A percentile compares a stretch with the other conserved stretches of the same genome.
Evolutionary conservation across 2,888 invertebrate species (phyloP).

Genomic region (Trichopria drosophilae): DNA sequence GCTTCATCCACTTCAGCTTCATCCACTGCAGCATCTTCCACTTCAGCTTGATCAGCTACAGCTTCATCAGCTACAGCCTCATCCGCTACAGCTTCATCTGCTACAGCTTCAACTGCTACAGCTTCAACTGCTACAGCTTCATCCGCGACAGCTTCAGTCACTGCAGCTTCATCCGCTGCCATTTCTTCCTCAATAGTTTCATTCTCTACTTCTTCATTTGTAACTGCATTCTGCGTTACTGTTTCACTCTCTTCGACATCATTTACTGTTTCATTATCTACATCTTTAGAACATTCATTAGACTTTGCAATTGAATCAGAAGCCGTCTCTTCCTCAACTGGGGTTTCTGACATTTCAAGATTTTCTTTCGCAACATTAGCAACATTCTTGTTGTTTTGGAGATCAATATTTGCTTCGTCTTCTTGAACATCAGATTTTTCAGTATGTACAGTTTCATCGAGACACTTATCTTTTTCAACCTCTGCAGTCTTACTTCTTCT

Average conservation of each 20-base stretch:
- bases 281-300: not conserved
- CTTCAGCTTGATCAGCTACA: constrained; percentile 4
- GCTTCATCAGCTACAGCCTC: constrained; percentile 1
- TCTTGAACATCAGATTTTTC: not conserved
- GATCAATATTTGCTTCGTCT: not conserved
- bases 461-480: not conserved
- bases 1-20: constrained; percentile 3
- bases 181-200: not conserved
- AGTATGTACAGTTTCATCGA: not conserved
- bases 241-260: constrained; percentile 3
- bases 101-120: not conserved
- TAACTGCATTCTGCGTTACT: not conserved
- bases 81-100: not conserved
- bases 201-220: constrained; percentile 5
- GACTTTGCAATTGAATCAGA: constrained; percentile 1
- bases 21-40: not conserved
- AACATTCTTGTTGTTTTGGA: not conserved
- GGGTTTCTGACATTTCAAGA: not conserved
- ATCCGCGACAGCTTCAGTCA: not conserved
- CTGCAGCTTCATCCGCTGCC: not conserved
- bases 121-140: not conserved
- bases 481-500: not conserved
- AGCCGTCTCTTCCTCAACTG: not conserved
- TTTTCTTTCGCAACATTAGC: not conserved
- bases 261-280: not conserved